Evolutionary conservation across 1,140 invertebrate species (phyloP), one percentile per base, ranked within the genome.

Genomic region (Calycopis cecrops): DNA sequence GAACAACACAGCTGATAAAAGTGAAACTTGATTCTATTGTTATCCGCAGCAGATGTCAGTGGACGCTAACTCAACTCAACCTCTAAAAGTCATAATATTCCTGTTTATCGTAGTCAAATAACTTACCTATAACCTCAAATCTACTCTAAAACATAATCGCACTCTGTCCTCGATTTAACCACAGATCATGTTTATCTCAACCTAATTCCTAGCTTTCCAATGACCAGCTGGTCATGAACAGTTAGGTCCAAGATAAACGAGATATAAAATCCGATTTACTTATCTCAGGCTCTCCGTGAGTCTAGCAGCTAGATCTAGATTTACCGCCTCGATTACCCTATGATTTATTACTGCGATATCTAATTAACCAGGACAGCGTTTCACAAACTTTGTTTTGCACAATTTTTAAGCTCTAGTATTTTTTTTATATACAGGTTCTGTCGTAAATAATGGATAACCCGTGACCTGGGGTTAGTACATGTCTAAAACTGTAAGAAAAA

Each of bases 201-300:
- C 9, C 40, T 16, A 16, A 44, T 9, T 44, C 14, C 14, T 9
- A 44, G 14, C 10, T 16, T 16, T 16, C 40, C 14, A 9, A 12
- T 16, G 40, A 16, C 40, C 40, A 16, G 40, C 40, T 17, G 17
- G 14, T 16, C 17, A 44, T 16, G 14, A 44, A 44, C 40, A 44
- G 40, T 44, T 44, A 44, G 12, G 14, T 44, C 40, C 14, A 16
- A 44, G 40, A 44, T 44, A 44, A 44, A 44, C 40, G 40, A 44
- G 40, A 44, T 44, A 14, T 17, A 16, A 17, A 44, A 16, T 16
- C 40, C 40, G 9, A 16, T 28, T 28, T 28, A 44, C 40, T 44
- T 44, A 44, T 44, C 40, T 14, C 40, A 17, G 40, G 40, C 10
- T 16, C 38, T 28, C 38, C 38, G 40, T 44, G 9, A 42, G 40